Base-by-base conservation (phyloP, 1,140 invertebrate genomes). In the Rhagoletis pomonella region DNA sequence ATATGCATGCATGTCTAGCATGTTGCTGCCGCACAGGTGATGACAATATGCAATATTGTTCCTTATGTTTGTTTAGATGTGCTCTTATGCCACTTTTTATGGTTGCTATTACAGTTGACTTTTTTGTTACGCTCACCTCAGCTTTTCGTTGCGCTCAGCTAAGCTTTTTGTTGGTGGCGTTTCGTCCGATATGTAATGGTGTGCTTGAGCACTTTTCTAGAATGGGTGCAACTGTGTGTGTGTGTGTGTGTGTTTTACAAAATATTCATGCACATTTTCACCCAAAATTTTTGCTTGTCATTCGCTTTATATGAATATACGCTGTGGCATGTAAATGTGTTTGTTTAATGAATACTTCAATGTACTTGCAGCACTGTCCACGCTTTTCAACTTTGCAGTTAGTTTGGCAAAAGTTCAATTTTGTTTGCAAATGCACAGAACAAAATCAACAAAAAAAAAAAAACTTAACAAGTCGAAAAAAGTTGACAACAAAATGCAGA, bases 321-420 rank as follows among this genome's bases (percentile, higher is more conserved):
- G 67, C 67, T 47, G 17, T 81, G 17, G 14, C 47, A 81, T 81
- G 73, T 42, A 55, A 55, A 81, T 81, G 19, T 81, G 44, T 50
- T 29, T 81, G 73, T 58, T 29, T 55, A 58, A n/a, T 29, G 73
- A 7, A 50, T 81, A 47, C 47, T 55, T 50, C 44, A 9, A 50
- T 19, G n/a, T 19, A 81, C 9, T 50, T 55, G 44, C 47, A 2
- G n/a, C 73, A 81, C 47, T n/a, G 47, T 10, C 7, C 39, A 6
- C 9, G 44, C 5, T 7, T 81, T 81, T 9, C 73, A 9, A 17
- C n/a, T 81, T 81, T 55, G n/a, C 60, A 58, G n/a, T 81, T 81
- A 81, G 73, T 81, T 81, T 81, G 44, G 73, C 47, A 81, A 81
- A 81, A 55, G 47, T 81, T 81, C 73, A 81, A 81, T 81, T 77